Conservation (phyloP, 2,797 vertebrate species). For the Falco naumanni region DNA sequence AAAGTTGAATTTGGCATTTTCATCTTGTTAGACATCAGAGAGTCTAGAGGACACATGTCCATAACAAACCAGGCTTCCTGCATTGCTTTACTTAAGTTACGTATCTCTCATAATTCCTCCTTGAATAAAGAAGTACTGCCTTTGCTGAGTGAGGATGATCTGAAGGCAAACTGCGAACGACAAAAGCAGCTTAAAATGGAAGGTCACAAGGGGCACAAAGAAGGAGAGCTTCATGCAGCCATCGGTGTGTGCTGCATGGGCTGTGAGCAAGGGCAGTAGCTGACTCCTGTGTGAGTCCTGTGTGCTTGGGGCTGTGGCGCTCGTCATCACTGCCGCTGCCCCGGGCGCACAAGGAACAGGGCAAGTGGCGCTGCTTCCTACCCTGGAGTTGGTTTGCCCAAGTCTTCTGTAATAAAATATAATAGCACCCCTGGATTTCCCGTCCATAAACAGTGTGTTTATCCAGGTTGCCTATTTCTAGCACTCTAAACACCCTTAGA, state of each 20-base stretch:
- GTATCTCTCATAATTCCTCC: not conserved
- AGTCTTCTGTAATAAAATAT: not conserved
- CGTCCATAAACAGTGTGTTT: not conserved
- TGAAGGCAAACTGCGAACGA: not conserved
- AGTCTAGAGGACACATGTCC: not conserved
- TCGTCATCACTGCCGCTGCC: not conserved
- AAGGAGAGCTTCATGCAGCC: not conserved
- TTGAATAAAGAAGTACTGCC: not conserved
- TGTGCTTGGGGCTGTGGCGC: accelerated
- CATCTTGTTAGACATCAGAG: slow-evolving; percentile 33
- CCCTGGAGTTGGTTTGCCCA: not conserved
- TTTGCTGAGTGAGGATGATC: not conserved
- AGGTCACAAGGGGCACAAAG: not conserved
- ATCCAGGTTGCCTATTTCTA: not conserved
- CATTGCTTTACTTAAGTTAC: not conserved
- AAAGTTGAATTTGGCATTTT: slow-evolving; percentile 28
- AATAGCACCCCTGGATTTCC: not conserved
- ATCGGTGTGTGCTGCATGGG: accelerated
- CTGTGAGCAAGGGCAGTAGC: not conserved
- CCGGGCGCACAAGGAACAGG: not conserved
- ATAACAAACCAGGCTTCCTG: not conserved
- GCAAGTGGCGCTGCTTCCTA: not conserved
- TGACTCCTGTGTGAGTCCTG: not conserved
- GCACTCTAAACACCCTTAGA: not conserved
- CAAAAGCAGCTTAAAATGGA: not conserved